phyloP scores from a whole-genome alignment of 2,797 vertebrate genomes.

The Falco columbarius region DNA sequence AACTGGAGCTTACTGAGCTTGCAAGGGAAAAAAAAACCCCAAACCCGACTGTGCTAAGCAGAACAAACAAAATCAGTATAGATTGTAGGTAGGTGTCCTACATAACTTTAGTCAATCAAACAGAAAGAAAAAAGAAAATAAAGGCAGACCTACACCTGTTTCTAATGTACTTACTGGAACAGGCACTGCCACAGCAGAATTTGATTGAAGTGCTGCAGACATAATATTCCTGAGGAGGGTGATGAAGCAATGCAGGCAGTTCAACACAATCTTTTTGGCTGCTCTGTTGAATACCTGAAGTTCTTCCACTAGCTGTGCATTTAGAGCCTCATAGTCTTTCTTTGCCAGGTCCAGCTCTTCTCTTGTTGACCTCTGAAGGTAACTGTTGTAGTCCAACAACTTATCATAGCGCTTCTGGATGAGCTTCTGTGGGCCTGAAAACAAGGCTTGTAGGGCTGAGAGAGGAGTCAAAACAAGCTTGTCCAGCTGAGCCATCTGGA shows the following conservation, averaged over 20 bases:
- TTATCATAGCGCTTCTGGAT: conserved; percentile 99
- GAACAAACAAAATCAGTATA: neutral
- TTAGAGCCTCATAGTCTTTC: conserved; percentile 93
- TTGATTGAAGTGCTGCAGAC: conserved; percentile 67
- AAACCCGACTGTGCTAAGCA: neutral
- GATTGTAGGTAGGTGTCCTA: neutral
- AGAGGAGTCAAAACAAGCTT: conserved; percentile 85
- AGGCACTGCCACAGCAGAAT: conserved; percentile 76
- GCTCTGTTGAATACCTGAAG: conserved; percentile 90
- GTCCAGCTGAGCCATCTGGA: conserved; percentile 84
- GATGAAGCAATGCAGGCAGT: conserved; percentile 84
- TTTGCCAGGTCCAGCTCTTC: conserved; percentile 85
- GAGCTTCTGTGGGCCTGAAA: conserved; percentile 93
- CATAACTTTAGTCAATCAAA: neutral
- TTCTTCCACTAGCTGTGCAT: conserved; percentile 92
- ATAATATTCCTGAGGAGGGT: conserved; percentile 81
- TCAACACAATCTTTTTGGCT: conserved; percentile 82
- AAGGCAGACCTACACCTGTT: neutral
- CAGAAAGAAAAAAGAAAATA: neutral
- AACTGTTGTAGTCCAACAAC: conserved; percentile 91
- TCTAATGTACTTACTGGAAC: conserved; percentile 80
- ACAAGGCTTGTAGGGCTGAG: conserved; percentile 86
- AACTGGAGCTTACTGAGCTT: neutral
- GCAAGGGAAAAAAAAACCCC: neutral
- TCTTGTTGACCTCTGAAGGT: conserved; percentile 80